Evolutionary conservation across 2,888 invertebrate species (phyloP), one percentile per base, ranked within the genome.

Genomic region (Oscheius sp.): DNA sequence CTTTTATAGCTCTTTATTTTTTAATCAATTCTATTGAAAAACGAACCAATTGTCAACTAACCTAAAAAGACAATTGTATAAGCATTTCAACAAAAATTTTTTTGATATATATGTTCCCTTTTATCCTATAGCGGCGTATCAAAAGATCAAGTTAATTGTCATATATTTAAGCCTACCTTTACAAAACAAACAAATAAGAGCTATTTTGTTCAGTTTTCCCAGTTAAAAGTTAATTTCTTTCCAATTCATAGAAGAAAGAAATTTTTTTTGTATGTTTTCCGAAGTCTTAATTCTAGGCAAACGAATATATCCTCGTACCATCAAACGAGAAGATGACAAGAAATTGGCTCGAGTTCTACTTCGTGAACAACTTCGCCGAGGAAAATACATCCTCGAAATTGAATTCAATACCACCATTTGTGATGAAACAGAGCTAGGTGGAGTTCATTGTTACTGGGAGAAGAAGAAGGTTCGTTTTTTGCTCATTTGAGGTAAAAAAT

Each of bases 311-410:
- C 72, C 78, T 20, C 75, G 72, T 41, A 74, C 77, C 8, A 76
- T 84, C 44, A 80, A 80, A 54, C 63, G 80, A 57, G 80, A 84
- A 56, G 70, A 80, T 38, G 77, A 79, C 36, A 76, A 77, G 36
- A 81, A 84, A 56, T 44, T 84, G 41, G 80, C 78, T 24, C 71
- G 81, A 26, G 68, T 83, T 3, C 30, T 73, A 45, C 68, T 84
- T 45, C 71, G 68, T 61, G 76, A 77, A 22, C 66, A 69, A 26
- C 63, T 77, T 30, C 45, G 66, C 22, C 67, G 72, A 47, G 73
- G 73, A 33, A 68, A 72, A 51, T 74, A 79, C 68, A 44, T 75
- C n/a, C 59, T 79, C 9, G 76, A 79, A 17, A 69, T 79, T 26
- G 66, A 73, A 20, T 79, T 73, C 62, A 73, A 66, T 33, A 69